These are phyloP conservation scores for Trachelus iudaicus DNA, from an alignment of 2,888 invertebrate genomes.

Conservation along the genomic window DNA sequence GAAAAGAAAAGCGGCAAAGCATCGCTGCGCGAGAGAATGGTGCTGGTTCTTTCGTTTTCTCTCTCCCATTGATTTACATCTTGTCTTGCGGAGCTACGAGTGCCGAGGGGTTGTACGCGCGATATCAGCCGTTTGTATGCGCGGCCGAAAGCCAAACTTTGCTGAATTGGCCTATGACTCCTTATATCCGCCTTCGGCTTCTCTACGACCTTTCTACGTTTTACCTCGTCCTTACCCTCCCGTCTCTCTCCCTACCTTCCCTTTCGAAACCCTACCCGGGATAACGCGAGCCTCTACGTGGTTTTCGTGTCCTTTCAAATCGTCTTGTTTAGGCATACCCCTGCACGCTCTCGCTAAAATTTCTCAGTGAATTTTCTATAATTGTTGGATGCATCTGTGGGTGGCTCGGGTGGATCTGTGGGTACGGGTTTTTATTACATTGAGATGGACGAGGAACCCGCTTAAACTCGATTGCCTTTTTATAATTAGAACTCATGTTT, in stretches of 20 bases:
- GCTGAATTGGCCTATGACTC: constrained; percentile 64
- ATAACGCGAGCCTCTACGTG: background rate
- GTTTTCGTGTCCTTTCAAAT: background rate
- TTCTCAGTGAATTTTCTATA: background rate
- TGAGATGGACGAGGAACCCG: constrained; percentile 23
- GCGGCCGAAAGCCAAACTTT: constrained; percentile 62
- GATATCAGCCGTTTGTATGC: constrained; percentile 65
- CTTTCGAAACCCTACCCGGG: constrained; percentile 6
- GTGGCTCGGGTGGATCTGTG: background rate
- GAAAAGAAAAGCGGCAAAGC: constrained; percentile 31
- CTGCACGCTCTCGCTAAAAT: constrained; percentile 14
- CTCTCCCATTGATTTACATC: constrained; percentile 63
- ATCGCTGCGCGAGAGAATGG: constrained; percentile 28
- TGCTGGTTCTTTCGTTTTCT: constrained; percentile 48
- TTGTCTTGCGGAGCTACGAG: constrained; percentile 49
- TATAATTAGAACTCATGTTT: constrained; percentile 28
- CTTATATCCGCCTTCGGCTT: constrained; percentile 34
- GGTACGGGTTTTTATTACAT: background rate
- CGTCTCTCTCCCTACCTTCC: constrained; percentile 28
- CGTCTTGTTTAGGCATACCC: constrained; percentile 13
- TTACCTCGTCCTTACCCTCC: constrained; percentile 25
- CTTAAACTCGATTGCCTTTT: constrained; percentile 40
- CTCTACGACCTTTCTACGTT: background rate
- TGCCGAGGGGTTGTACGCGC: constrained; percentile 36
- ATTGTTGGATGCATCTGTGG: background rate